A percentile compares a stretch with the other conserved stretches of the same genome.
Evolutionary conservation across 2,113 vertebrate species (phyloP).

Genomic region (Ictalurus furcatus): DNA sequence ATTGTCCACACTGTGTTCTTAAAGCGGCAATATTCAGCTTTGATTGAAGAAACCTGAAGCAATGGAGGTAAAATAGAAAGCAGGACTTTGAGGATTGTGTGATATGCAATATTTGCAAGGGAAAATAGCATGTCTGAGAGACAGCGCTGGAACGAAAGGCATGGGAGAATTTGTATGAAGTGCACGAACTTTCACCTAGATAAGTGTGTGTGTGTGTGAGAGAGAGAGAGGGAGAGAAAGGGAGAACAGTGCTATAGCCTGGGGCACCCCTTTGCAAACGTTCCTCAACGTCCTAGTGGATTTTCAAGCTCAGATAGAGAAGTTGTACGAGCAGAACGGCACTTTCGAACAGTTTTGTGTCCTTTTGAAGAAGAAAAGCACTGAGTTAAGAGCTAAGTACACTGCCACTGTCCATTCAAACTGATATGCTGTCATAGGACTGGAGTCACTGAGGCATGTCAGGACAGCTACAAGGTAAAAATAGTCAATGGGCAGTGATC

Average conservation of each 20-base stretch:
- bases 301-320: not conserved
- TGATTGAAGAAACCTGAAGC: not conserved
- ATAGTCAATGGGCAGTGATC: conserved; percentile 14
- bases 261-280: not conserved
- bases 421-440: not conserved
- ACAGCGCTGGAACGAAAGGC: not conserved
- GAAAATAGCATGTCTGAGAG: not conserved
- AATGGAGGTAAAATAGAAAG: not conserved
- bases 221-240: not conserved
- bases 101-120: conserved; percentile 21
- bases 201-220: not conserved
- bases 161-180: not conserved
- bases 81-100: not conserved
- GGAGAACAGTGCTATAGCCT: not conserved
- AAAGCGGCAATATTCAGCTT: not conserved
- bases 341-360: not conserved
- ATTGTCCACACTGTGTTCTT: not conserved
- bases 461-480: conserved; percentile 15
- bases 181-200: conserved; percentile 19
- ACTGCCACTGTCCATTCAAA: not conserved
- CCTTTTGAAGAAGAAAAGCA: not conserved
- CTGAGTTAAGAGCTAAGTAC: not conserved
- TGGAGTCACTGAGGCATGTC: conserved; percentile 4
- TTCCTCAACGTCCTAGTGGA: conserved; percentile 7
- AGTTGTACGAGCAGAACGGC: not conserved